Base-by-base conservation (phyloP, 2,888 invertebrate genomes). In the Sicus ferrugineus region DNA sequence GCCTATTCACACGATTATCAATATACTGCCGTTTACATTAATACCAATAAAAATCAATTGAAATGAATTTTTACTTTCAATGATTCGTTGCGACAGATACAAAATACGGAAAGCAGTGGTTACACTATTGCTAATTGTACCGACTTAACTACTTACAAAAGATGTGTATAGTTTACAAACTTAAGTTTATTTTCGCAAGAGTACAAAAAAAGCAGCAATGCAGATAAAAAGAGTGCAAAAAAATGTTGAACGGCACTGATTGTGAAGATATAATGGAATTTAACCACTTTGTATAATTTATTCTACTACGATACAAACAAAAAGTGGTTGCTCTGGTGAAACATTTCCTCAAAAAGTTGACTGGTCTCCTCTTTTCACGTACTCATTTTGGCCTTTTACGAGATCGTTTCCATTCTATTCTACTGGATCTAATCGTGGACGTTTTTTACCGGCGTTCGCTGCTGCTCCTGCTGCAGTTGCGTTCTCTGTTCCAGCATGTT, bases 401-500 rank as follows among this genome's bases (percentile, higher is more conserved):
- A 73, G 81, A 80, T 67, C 82, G 77, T 62, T 9, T 46, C 50
- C 3, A 52, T 14, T 28, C 23, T 54, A 54, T 54, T 83, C 85
- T 21, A 78, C 77, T 56, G 79, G 75, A 58, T 83, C 83, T 31
- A 82, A 69, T 7, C 83, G 82, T 54, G 80, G 79, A 42, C 84
- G 84, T 74, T 84, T 84, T 79, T 84, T 83, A 80, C 83, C 80
- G 68, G 71, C 81, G 67, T 74, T 76, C 0, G 77, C 77, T 26
- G 75, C 74, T 28, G 76, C 65, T 62, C 73, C 70, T 1, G 70
- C 71, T 46, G 23, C 54, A 26, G 69, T 74, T 23, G 76, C 68
- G 50, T 62, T 52, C 34, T 72, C 76, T 11, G 73, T 75, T 14
- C 65, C 71, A 9, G 77, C 72, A 68, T 84, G 83, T 30, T 83